These are phyloP conservation scores for Troides aeacus DNA, from an alignment of 2,888 invertebrate species.

Conservation along the genomic window DNA sequence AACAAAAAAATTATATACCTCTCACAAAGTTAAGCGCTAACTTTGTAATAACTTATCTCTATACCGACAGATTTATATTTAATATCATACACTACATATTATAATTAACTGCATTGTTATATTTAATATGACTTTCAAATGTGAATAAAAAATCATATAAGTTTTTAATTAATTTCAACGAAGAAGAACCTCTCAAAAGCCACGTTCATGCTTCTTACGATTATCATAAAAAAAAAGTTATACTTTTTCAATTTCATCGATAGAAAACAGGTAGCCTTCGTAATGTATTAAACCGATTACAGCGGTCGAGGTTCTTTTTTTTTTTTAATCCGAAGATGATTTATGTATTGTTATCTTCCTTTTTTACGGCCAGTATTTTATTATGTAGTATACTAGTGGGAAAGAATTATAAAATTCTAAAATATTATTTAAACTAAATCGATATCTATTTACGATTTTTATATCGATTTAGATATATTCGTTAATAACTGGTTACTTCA, in stretches of 20 bases:
- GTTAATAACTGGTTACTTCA: no score
- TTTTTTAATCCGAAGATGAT: constrained; percentile 52
- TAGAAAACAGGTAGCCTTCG: constrained; percentile 60
- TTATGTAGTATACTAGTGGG: constrained; percentile 3
- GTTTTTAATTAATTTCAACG: not conserved
- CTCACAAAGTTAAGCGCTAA: no score
- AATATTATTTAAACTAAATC: not conserved
- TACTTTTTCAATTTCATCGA: constrained; percentile 25
- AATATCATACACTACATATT: no score
- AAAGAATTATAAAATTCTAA: not conserved
- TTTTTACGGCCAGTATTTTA: constrained; percentile 36
- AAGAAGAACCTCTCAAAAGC: constrained; percentile 8
- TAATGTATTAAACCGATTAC: constrained; percentile 61
- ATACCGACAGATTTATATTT: no score
- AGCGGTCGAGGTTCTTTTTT: constrained; percentile 43
- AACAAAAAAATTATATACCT: no score
- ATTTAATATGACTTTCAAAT: no score
- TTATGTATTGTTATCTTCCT: constrained; percentile 46
- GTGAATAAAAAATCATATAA: not conserved
- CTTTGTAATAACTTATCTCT: no score
- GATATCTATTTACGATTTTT: no score
- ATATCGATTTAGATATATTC: no score
- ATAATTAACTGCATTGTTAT: no score
- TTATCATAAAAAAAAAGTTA: constrained; percentile 1
- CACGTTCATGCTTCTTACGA: constrained; percentile 6